These are phyloP conservation scores for Neogobius melanostomus DNA, from an alignment of 2,113 vertebrate genomes.

Conservation along the genomic window DNA sequence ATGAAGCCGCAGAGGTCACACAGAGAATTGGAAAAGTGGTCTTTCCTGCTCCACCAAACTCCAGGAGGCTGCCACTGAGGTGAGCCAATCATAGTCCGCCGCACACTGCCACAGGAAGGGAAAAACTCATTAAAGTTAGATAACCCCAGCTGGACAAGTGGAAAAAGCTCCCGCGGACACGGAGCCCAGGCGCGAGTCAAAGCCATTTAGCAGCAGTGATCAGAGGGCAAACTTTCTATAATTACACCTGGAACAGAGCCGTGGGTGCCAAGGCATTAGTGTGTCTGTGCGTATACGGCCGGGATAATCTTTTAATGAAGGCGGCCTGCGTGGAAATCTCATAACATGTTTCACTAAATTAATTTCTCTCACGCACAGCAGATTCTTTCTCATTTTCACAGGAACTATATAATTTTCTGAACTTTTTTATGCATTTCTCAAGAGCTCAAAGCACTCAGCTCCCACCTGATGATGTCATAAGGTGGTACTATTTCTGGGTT, in stretches of 20 bases:
- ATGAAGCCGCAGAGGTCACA: slow-evolving; percentile 25
- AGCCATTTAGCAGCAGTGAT: slow-evolving; percentile 49
- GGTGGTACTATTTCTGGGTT: too few species aligned
- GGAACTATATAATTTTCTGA: not conserved
- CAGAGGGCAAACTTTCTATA: slow-evolving; percentile 53
- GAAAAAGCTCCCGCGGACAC: slow-evolving; percentile 57
- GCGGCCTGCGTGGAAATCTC: slow-evolving; percentile 1
- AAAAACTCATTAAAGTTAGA: slow-evolving; percentile 70
- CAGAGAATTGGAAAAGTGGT: slow-evolving; percentile 18
- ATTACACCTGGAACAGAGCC: slow-evolving; percentile 68
- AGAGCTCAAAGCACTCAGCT: too few species aligned
- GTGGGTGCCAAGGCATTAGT: slow-evolving; percentile 10
- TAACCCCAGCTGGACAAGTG: slow-evolving; percentile 60
- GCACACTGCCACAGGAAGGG: slow-evolving; percentile 46
- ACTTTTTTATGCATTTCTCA: too few species aligned
- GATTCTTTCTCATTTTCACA: slow-evolving; percentile 6
- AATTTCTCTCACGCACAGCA: slow-evolving; percentile 17
- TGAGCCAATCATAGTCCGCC: slow-evolving; percentile 36
- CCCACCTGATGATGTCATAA: too few species aligned
- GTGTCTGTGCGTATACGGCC: slow-evolving; percentile 7
- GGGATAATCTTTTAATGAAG: slow-evolving; percentile 36
- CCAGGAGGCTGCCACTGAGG: slow-evolving; percentile 17
- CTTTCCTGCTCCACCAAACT: not conserved
- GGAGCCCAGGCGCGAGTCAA: slow-evolving; percentile 43
- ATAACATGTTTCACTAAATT: slow-evolving; percentile 25